These are phyloP conservation scores for Fringilla coelebs DNA, from an alignment of 2,797 vertebrate species.

Conservation along the genomic window DNA sequence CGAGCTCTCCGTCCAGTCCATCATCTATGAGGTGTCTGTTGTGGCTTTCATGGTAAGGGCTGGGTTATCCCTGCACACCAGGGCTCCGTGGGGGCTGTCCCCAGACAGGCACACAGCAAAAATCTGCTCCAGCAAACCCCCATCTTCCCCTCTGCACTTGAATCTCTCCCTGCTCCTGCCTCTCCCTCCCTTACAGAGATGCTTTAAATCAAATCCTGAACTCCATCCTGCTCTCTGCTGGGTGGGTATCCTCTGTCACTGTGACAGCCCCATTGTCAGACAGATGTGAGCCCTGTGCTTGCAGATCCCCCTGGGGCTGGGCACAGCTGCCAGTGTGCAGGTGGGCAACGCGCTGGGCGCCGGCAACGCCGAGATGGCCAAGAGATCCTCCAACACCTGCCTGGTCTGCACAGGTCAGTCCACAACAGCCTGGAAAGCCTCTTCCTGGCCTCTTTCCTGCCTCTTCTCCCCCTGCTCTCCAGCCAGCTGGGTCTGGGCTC, in stretches of 20 bases:
- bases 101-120: neutral
- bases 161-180: neutral
- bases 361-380: conserved; percentile 71
- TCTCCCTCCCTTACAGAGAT: accelerated
- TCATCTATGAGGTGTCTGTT: conserved; percentile 78
- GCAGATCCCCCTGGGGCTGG: conserved; percentile 83
- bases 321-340: conserved; percentile 77
- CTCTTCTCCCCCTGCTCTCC: neutral
- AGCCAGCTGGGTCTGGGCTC: neutral
- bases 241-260: neutral
- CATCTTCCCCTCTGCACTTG: neutral
- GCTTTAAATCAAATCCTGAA: neutral
- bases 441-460: neutral
- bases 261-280: accelerated
- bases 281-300: neutral
- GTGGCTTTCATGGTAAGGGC: conserved; percentile 81
- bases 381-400: conserved; percentile 72
- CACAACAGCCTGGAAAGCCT: accelerated
- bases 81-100: neutral
- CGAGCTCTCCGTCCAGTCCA: conserved; percentile 84
- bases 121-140: neutral
- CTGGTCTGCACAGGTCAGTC: conserved; percentile 80
- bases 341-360: conserved; percentile 87
- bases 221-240: accelerated
- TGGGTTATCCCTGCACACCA: neutral